A percentile compares a stretch with the other conserved stretches of the same genome.
These are phyloP conservation scores for Drosophila malerkotliana DNA, from an alignment of 1,140 invertebrate species.

Conservation along the genomic window DNA sequence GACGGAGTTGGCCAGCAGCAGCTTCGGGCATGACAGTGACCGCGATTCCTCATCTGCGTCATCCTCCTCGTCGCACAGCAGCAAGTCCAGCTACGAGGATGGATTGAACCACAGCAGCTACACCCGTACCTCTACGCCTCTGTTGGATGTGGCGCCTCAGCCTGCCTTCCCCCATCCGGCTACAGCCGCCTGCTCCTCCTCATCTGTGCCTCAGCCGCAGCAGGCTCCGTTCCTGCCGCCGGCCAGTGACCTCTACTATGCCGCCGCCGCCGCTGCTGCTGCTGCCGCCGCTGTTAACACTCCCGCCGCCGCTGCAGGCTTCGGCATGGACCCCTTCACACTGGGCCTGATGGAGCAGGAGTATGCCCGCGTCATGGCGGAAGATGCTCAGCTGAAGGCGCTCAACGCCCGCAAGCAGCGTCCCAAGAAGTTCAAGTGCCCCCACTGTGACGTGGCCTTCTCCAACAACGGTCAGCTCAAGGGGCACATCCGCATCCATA, in stretches of 20 bases:
- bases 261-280: conserved; percentile 66
- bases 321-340: conserved; percentile 76
- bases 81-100: conserved; percentile 71
- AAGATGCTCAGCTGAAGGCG: conserved; percentile 87
- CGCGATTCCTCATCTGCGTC: conserved; percentile 58
- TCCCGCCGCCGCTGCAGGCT: conserved; percentile 34
- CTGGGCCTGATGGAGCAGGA: conserved; percentile 86
- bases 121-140: conserved; percentile 62
- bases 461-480: conserved; percentile 97
- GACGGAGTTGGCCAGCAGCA: conserved; percentile 52
- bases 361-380: conserved; percentile 87
- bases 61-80: conserved; percentile 43
- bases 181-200: conserved; percentile 6
- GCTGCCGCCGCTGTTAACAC: conserved; percentile 49
- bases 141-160: conserved; percentile 51
- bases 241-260: conserved; percentile 67
- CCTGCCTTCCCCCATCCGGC: conserved; percentile 41
- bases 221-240: conserved; percentile 56
- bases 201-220: conserved; percentile 42
- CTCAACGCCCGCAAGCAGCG: conserved; percentile 89
- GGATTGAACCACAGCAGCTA: conserved; percentile 61
- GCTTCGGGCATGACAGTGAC: conserved; percentile 67
- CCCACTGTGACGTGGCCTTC: conserved; percentile 94
- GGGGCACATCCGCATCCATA: conserved; percentile 95
- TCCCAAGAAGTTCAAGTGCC: conserved; percentile 95